A percentile compares a stretch with the other conserved stretches of the same genome.
phyloP scores from a whole-genome alignment of 2,888 invertebrate genomes.

The Cerastis rubricosa region DNA sequence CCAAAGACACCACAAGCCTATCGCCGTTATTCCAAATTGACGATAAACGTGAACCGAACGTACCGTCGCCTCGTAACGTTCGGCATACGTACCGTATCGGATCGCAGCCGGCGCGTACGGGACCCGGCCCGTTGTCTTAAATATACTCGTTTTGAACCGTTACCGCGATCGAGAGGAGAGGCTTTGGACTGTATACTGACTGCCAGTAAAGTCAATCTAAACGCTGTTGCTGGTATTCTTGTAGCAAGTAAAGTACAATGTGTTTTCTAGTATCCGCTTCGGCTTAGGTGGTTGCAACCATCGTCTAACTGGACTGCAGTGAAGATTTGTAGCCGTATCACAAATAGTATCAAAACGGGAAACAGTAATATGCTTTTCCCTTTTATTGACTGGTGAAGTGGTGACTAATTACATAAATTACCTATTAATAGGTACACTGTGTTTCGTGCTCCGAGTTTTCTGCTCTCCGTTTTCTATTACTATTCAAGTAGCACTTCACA shows the following conservation, averaged over 20 bases:
- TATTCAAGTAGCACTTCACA: neutral
- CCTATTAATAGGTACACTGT: too few relatives aligned
- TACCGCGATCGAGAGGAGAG: constrained; percentile 34
- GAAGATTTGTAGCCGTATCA: neutral
- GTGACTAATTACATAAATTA: too few relatives aligned
- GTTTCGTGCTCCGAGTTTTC: too few relatives aligned
- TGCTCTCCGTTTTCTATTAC: neutral
- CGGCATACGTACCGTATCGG: constrained; percentile 54
- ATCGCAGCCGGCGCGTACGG: constrained; percentile 51
- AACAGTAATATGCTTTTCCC: neutral
- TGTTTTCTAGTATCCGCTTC: neutral
- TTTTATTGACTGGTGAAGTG: neutral
- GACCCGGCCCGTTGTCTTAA: constrained; percentile 60
- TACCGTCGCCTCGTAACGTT: constrained; percentile 41
- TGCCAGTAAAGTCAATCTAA: neutral
- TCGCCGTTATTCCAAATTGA: constrained; percentile 52
- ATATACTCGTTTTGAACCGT: constrained; percentile 48
- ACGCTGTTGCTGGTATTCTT: neutral
- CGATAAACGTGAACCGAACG: constrained; percentile 27
- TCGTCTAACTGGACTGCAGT: neutral
- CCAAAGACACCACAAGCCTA: constrained; percentile 15
- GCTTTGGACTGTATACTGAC: constrained; percentile 9
- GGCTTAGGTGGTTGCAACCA: neutral
- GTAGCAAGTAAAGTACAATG: neutral
- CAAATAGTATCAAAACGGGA: neutral